Evolutionary conservation across 2,797 vertebrate genomes (phyloP).

Genomic region (Linurgus olivaceus): DNA sequence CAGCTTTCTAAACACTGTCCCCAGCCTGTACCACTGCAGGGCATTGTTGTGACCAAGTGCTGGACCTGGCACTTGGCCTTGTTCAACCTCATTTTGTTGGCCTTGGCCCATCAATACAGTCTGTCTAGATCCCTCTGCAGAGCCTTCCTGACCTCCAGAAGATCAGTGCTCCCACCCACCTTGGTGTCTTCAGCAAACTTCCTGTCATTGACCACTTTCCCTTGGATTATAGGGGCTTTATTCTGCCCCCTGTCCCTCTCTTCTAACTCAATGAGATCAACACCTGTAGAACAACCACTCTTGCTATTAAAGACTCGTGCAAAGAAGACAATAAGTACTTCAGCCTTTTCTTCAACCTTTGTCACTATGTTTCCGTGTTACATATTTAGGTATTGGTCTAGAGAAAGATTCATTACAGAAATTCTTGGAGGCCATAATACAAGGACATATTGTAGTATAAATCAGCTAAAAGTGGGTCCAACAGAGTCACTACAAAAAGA

Average conservation of each 20-base stretch:
- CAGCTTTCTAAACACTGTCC: background rate
- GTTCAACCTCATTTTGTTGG: background rate
- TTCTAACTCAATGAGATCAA: background rate
- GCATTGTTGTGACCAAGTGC: background rate
- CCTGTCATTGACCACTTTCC: background rate
- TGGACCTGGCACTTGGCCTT: background rate
- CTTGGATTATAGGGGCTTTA: background rate
- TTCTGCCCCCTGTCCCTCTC: background rate
- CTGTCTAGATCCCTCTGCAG: too few species aligned
- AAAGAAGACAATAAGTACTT: background rate
- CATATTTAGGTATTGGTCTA: background rate
- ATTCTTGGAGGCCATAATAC: background rate
- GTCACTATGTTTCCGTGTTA: background rate
- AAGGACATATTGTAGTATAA: background rate
- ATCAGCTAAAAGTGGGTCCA: background rate
- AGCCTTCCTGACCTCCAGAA: background rate
- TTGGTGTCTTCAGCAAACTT: too few species aligned
- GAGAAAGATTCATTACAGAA: background rate
- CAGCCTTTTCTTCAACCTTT: background rate
- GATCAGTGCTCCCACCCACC: accelerated
- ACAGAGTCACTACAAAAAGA: background rate
- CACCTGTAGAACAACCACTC: background rate
- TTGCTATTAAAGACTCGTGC: background rate
- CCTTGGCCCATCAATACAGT: background rate
- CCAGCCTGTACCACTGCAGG: accelerated